A percentile compares a stretch with the other conserved stretches of the same genome.
These are phyloP conservation scores for Helobdella robusta DNA, from an alignment of 2,888 invertebrate species.

Conservation along the genomic window DNA sequence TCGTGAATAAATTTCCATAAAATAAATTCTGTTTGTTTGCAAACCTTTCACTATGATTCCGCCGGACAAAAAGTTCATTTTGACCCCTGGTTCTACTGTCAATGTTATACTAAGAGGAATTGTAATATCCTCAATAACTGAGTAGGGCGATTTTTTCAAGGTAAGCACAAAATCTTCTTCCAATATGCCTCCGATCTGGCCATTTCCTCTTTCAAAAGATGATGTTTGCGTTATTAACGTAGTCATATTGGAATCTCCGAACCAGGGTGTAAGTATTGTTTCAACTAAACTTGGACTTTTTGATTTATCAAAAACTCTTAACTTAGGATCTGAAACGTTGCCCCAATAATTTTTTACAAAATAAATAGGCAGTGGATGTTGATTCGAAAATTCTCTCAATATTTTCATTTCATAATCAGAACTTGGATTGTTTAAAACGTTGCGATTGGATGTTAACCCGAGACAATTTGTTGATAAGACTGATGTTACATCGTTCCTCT, in stretches of 20 bases:
- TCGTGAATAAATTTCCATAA: neutral
- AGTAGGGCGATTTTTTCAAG: conserved; percentile 5
- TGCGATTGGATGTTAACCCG: neutral
- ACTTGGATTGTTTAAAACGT: conserved; percentile 12
- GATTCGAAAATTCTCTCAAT: too few relatives aligned
- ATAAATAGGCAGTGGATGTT: neutral
- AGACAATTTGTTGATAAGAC: neutral
- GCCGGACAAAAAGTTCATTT: conserved; percentile 19
- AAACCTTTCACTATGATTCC: conserved; percentile 27
- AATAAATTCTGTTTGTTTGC: too few relatives aligned
- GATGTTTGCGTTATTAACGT: neutral
- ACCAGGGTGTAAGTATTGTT: conserved; percentile 15
- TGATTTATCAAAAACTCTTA: conserved; percentile 15
- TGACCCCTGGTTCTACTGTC: conserved; percentile 18
- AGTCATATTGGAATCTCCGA: conserved; percentile 13
- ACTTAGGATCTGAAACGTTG: neutral
- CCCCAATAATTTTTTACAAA: conserved; percentile 20
- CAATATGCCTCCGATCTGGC: conserved; percentile 22
- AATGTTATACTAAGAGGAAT: conserved; percentile 22
- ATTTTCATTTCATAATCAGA: neutral
- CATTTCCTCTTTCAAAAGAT: neutral
- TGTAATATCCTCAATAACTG: conserved; percentile 26
- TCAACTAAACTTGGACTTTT: neutral
- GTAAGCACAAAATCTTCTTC: neutral
- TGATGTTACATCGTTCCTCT: conserved; percentile 1